Percentiles rank a stretch among this genome's conserved stretches.
phyloP scores from a whole-genome alignment of 1,140 invertebrate genomes.

The Aphidius gifuensis region DNA sequence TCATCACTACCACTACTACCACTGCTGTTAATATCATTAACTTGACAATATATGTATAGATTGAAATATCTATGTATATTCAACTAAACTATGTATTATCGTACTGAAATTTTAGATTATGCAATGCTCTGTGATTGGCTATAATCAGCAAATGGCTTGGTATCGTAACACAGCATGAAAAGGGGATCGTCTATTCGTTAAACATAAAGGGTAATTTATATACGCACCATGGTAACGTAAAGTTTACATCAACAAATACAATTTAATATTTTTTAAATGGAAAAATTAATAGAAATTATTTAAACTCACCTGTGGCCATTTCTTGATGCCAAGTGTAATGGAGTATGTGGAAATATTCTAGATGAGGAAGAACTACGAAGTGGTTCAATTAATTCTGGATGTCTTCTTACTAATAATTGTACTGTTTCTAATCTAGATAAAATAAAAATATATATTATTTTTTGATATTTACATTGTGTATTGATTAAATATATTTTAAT shows the following conservation, averaged over 20 bases:
- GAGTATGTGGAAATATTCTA: conserved; percentile 75
- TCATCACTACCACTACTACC: too few relatives aligned
- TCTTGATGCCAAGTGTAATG: conserved; percentile 88
- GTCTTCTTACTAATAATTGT: conserved; percentile 75
- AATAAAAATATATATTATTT: background rate
- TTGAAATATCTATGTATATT: conserved; percentile 31
- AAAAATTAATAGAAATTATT: background rate
- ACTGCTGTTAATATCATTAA: conserved; percentile 51
- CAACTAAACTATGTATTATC: conserved; percentile 14
- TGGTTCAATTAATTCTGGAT: conserved; percentile 74
- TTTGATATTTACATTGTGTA: background rate
- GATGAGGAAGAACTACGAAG: conserved; percentile 61
- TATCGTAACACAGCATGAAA: conserved; percentile 37
- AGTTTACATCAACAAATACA: background rate
- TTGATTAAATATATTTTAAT: too few relatives aligned
- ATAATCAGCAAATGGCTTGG: conserved; percentile 40
- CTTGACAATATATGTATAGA: conserved; percentile 4
- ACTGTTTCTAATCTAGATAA: conserved; percentile 78
- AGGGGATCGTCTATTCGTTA: conserved; percentile 24
- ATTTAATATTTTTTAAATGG: too few relatives aligned
- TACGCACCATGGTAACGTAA: background rate
- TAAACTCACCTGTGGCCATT: conserved; percentile 82
- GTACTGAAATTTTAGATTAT: conserved; percentile 34
- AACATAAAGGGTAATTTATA: conserved; percentile 6
- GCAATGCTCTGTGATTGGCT: conserved; percentile 44